Evolutionary conservation across 2,888 invertebrate genomes (phyloP).

Genomic region (Biston stratarius): DNA sequence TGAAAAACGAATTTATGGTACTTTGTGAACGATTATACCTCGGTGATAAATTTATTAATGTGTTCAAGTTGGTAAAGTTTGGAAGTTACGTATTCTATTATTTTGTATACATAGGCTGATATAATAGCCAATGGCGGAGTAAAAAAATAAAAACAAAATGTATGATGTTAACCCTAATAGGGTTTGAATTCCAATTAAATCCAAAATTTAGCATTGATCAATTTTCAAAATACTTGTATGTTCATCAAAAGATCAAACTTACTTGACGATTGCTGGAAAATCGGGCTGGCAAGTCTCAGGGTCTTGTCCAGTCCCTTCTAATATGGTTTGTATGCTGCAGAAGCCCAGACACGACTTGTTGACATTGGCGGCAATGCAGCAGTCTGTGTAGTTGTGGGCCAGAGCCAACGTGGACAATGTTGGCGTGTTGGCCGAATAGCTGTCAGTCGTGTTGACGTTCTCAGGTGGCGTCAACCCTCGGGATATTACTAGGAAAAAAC

Average conservation of each 20-base stretch:
- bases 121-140: too few relatives aligned
- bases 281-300: constrained; percentile 93
- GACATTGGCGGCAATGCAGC: constrained; percentile 90
- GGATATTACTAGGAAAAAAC: constrained; percentile 86
- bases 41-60: too few relatives aligned
- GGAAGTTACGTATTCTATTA: too few relatives aligned
- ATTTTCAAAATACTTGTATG: background rate
- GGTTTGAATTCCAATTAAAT: too few relatives aligned
- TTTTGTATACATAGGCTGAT: too few relatives aligned
- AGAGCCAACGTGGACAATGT: constrained; percentile 72
- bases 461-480: constrained; percentile 87
- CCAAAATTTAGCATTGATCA: background rate
- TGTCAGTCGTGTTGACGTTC: constrained; percentile 79
- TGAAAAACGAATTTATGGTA: too few relatives aligned
- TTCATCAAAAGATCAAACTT: constrained; percentile 43
- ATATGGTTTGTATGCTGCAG: constrained; percentile 92
- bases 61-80: too few relatives aligned
- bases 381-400: constrained; percentile 93
- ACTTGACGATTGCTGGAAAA: constrained; percentile 91
- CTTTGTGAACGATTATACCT: too few relatives aligned
- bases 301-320: constrained; percentile 92
- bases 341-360: constrained; percentile 91
- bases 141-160: too few relatives aligned
- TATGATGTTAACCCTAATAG: too few relatives aligned
- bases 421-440: constrained; percentile 75